Base-by-base conservation (phyloP, 2,888 invertebrate species). In the Limnephilus lunatus region DNA sequence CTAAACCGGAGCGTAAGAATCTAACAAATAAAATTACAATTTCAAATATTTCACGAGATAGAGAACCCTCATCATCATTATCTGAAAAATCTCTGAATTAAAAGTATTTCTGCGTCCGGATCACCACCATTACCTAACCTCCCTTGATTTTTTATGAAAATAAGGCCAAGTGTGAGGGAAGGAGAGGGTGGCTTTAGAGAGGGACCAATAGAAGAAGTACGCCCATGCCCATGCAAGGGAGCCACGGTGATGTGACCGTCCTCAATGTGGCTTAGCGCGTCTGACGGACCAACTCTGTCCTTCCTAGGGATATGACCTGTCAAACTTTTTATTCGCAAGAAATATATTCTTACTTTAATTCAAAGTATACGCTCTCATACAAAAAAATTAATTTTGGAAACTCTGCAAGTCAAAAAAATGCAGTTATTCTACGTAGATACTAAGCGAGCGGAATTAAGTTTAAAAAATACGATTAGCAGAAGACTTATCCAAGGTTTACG, bases 221-320 rank as follows among this genome's bases (percentile, higher is more conserved):
- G 32, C 89, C 25, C 80, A 25, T n/a, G 32, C 89, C 25, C 80
- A 25, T n/a, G 48, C 35, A 31, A 86, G 92, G 68, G 11, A 25
- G 53, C 53, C 53, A 19, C 53, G 19, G 15, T 85, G 90, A 90
- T 80, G 32, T 81, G 90, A 92, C 92, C 92, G 89, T 92, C 86
- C 82, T 92, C 92, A 92, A 39, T 25, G 12, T 19, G 90, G 90
- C 80, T 92, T 92, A 92, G 4, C 85, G 44, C 39, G 85, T 44
- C 85, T 31, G 85, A 25, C 85, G 35, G 44, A 39, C 85, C 4
- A 32, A 68, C 53, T 68, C 53, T 68, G 15, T 32, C 82, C 31
- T 31, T 82, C 31, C 82, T 19, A 82, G 82, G 15, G 82, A 68
- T 68, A 68, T 68, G 53, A 68, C 53, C 19, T 68, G 53, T 68